phyloP scores from a whole-genome alignment of 2,888 invertebrate genomes.

The Trilocha varians region DNA sequence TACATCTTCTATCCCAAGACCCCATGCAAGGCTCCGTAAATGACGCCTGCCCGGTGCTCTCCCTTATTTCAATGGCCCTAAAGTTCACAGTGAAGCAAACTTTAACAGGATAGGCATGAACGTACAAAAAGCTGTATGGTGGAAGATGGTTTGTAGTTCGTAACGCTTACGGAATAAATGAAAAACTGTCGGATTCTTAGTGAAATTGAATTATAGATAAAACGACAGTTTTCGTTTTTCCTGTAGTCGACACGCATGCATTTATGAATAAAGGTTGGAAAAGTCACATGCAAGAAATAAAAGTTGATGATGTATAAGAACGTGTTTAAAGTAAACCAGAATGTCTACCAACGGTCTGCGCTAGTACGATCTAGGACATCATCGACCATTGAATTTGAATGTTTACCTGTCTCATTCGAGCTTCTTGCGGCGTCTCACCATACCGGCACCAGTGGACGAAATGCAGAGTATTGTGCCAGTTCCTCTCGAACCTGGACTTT shows the following conservation, averaged over 20 bases:
- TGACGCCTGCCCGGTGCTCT: constrained; percentile 33
- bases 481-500: constrained; percentile 73
- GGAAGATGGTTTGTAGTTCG: constrained; percentile 16
- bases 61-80: constrained; percentile 31
- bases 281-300: constrained; percentile 10
- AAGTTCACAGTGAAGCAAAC: constrained; percentile 27
- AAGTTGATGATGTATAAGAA: neutral
- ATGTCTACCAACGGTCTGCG: too few species aligned
- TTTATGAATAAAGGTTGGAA: constrained; percentile 11
- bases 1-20: constrained; percentile 37
- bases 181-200: constrained; percentile 30
- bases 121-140: constrained; percentile 49
- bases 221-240: constrained; percentile 35
- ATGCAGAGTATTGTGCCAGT: constrained; percentile 79
- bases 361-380: constrained; percentile 16
- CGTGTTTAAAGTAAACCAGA: neutral
- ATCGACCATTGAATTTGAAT: constrained; percentile 12
- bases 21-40: constrained; percentile 49
- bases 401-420: constrained; percentile 79
- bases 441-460: constrained; percentile 82
- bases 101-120: constrained; percentile 21
- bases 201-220: constrained; percentile 14
- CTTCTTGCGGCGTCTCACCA: constrained; percentile 78
- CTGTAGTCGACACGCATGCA: constrained; percentile 37
- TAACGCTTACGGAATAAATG: constrained; percentile 20